Base-by-base conservation (phyloP, 2,113 vertebrate genomes). In the Centropristis striata region DNA sequence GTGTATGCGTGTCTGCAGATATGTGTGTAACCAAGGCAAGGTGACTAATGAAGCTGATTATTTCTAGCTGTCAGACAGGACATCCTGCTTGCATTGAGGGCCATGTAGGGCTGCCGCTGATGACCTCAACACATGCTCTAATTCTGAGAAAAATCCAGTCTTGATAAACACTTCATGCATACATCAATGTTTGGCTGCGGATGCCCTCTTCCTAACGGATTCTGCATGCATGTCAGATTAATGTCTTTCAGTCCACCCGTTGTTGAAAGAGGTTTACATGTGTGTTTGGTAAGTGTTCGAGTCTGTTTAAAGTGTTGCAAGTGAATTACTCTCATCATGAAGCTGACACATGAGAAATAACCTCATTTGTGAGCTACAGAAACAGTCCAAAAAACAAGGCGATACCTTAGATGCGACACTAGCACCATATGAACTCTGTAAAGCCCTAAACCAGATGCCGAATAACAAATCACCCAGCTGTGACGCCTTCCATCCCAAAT, bases 51-150 rank as follows among this genome's bases (percentile, higher is more conserved):
- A 79, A 58, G 32, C 32, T 78, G 78, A 86, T 88, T 81, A 89
- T 80, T 86, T 87, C 60, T 87, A 47, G 57, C 83, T 88, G 86
- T 92, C 87, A 88, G 78, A 83, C 72, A 80, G 71, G 71, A 89
- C 81, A 83, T 91, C 87, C 87, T 88, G 80, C 83, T 67, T 65
- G 61, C 73, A 67, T 69, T 10, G 49, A 37, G 64, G 72, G 78
- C 78, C 77, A 81, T 86, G 71, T 83, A 83, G 50, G 65, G 63
- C 66, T 47, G 47, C 42, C 2, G 44, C 65, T 88, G 86, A 93
- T 87, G 85, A 86, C 78, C 83, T 89, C 85, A 82, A 84, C 92
- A 92, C 85, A 90, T 91, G 90, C 78, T 75, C 70, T 47, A 59
- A 71, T 80, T 80, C 60, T 50, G 41, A 81, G 66, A 80, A 80